Conservation (phyloP, 2,797 vertebrate species). For the Arrhamphus sclerolepis region DNA sequence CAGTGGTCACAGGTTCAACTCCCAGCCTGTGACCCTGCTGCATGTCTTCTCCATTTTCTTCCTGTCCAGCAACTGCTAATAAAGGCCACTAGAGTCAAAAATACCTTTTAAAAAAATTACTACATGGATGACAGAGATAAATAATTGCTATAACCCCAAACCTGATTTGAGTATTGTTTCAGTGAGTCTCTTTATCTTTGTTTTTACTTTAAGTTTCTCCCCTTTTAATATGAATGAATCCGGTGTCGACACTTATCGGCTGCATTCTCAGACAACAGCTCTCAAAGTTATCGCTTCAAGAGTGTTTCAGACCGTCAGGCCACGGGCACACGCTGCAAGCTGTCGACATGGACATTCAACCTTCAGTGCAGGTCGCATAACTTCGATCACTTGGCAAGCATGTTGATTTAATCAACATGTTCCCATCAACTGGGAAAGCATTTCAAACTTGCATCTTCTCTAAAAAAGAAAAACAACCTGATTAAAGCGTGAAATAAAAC, state of each 20-base stretch:
- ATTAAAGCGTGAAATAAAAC: neutral
- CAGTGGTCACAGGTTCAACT: no score
- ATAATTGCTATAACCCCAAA: no score
- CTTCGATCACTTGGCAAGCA: slow-evolving; percentile 14
- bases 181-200: neutral
- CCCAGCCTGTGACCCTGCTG: no score
- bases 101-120: no score
- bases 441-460: slow-evolving; percentile 3
- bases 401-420: slow-evolving; percentile 1
- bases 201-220: neutral
- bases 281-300: slow-evolving; percentile 36
- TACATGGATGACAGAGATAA: no score
- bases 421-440: neutral
- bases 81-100: no score
- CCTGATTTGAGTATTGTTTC: neutral
- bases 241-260: slow-evolving; percentile 24
- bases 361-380: slow-evolving; percentile 38
- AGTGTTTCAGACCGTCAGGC: slow-evolving; percentile 19
- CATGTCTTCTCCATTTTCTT: no score
- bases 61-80: no score
- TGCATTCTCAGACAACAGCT: slow-evolving; percentile 60
- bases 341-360: slow-evolving; percentile 39
- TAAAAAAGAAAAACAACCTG: no score
- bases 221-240: slow-evolving; percentile 16
- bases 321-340: slow-evolving; percentile 23